A percentile compares a stretch with the other conserved stretches of the same genome.
phyloP scores from a whole-genome alignment of 2,888 invertebrate genomes.

The Cantharis flavilabris region DNA sequence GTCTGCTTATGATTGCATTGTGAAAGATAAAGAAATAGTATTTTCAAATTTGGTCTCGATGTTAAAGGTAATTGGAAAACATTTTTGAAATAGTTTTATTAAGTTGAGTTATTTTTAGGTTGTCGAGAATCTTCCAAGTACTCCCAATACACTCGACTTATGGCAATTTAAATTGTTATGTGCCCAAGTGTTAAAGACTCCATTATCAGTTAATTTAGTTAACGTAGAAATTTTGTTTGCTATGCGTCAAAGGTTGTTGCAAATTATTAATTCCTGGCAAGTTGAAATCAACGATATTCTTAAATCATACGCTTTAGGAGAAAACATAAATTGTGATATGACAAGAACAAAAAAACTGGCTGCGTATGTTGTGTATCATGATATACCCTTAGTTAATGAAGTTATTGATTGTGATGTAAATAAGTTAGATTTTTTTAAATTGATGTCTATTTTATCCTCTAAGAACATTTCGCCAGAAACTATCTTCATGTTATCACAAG shows the following conservation, averaged over 20 bases:
- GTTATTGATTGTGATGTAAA: slow-evolving; percentile 40
- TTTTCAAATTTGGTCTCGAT: slow-evolving; percentile 74
- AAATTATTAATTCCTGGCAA: slow-evolving; percentile 64
- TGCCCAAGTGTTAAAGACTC: slow-evolving; percentile 57
- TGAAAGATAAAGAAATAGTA: slow-evolving; percentile 77
- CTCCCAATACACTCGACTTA: slow-evolving; percentile 63
- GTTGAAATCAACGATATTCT: slow-evolving; percentile 54
- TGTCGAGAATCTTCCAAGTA: slow-evolving; percentile 45
- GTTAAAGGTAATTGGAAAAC: slow-evolving; percentile 61
- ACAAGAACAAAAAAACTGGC: neutral
- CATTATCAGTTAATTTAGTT: slow-evolving; percentile 58
- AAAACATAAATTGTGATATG: slow-evolving; percentile 33
- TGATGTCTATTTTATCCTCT: slow-evolving; percentile 22
- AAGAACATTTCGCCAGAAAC: slow-evolving; percentile 12
- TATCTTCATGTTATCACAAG: slow-evolving; percentile 14
- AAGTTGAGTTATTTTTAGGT: slow-evolving; percentile 40
- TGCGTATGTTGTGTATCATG: neutral
- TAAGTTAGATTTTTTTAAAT: slow-evolving; percentile 41
- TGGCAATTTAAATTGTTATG: slow-evolving; percentile 75
- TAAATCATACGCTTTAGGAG: slow-evolving; percentile 59
- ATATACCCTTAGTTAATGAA: neutral
- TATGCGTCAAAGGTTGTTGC: slow-evolving; percentile 62
- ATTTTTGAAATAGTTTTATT: neutral
- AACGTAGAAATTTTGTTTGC: slow-evolving; percentile 66
- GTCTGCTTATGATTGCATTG: slow-evolving; percentile 79